Percentiles rank a stretch among this genome's conserved stretches.
These are phyloP conservation scores for Galleria mellonella DNA, from an alignment of 1,140 invertebrate genomes.

Conservation along the genomic window DNA sequence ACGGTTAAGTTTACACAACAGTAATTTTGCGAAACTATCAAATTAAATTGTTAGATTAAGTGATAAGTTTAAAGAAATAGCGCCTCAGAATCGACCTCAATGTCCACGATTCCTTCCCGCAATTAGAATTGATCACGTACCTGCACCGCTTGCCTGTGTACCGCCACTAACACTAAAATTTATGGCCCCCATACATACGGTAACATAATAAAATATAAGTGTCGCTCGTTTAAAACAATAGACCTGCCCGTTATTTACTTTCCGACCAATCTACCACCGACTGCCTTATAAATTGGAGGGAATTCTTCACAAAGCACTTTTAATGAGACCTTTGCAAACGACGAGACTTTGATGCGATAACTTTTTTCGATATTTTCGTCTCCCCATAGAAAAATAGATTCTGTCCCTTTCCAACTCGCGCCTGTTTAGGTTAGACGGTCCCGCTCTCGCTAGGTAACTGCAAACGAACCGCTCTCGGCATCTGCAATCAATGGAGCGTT, in stretches of 20 bases:
- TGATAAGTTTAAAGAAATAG: too few relatives aligned
- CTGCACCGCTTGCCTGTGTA: too few relatives aligned
- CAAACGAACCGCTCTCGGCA: conserved; percentile 46
- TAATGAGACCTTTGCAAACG: conserved; percentile 65
- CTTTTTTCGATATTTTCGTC: conserved; percentile 68
- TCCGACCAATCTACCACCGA: conserved; percentile 49
- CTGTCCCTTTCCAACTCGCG: conserved; percentile 23
- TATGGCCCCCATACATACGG: too few relatives aligned
- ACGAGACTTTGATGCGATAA: conserved; percentile 63
- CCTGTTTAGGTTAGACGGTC: conserved; percentile 17
- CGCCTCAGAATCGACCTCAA: too few relatives aligned
- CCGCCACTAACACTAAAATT: too few relatives aligned
- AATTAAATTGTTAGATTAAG: too few relatives aligned
- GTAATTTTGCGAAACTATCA: too few relatives aligned
- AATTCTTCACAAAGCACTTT: conserved; percentile 67
- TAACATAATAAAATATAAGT: conserved; percentile 8
- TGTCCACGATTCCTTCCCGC: too few relatives aligned
- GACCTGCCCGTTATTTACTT: conserved; percentile 57
- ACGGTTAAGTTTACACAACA: too few relatives aligned
- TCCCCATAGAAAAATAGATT: conserved; percentile 44
- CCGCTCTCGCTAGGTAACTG: conserved; percentile 34
- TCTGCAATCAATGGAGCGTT: conserved; percentile 70
- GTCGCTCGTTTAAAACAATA: conserved; percentile 42
- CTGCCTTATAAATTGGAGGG: conserved; percentile 61
- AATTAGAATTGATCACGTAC: too few relatives aligned